Conservation (phyloP, 2,797 vertebrate genomes). For the Micrastur ruficollis region DNA sequence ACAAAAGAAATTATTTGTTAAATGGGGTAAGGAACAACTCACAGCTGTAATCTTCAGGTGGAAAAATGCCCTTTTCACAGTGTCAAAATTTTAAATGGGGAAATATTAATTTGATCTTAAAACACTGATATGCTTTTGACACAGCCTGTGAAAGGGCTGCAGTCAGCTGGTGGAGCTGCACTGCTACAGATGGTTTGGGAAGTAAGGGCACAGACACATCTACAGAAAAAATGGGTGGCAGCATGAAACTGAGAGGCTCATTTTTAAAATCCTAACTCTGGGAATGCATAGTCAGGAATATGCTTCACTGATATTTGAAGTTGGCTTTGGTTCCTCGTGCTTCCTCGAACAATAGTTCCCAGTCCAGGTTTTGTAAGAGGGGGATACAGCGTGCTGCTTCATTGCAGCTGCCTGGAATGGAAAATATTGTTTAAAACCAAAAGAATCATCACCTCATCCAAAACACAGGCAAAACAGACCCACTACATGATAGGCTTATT, state of each 20-base stretch:
- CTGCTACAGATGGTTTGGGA: neutral
- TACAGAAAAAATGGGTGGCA: neutral
- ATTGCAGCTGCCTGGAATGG: neutral
- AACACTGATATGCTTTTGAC: neutral
- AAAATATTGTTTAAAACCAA: neutral
- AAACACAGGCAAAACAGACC: neutral
- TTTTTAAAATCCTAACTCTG: conserved; percentile 25
- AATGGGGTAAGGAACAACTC: neutral
- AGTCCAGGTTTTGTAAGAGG: neutral
- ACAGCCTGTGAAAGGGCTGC: neutral
- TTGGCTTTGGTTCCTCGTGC: neutral
- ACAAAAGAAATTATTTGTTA: neutral
- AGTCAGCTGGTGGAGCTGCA: neutral
- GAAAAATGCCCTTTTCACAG: neutral
- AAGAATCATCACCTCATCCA: neutral
- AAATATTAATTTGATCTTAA: neutral
- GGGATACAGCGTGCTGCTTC: neutral
- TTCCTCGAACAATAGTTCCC: neutral
- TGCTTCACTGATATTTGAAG: neutral
- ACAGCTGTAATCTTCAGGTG: neutral
- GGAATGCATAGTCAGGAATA: neutral
- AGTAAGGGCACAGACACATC: neutral
- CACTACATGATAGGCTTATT: neutral
- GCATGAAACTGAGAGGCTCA: neutral
- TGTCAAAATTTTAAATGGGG: neutral